Base-by-base conservation (phyloP, 2,888 invertebrate genomes). In the Trissoscelio sp. region DNA sequence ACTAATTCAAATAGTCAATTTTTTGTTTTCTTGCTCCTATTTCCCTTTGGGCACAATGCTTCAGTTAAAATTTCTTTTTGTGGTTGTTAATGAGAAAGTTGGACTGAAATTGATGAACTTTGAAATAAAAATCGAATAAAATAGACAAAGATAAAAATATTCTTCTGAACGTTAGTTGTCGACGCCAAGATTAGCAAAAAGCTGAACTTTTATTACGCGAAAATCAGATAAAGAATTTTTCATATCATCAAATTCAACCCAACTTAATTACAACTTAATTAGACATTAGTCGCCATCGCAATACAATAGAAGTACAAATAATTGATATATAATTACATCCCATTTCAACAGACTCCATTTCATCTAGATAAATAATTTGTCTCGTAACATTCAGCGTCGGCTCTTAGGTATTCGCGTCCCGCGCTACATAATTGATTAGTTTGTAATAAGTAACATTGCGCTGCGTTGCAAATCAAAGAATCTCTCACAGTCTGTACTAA, bases 391-490 rank as follows among this genome's bases (percentile, higher is more conserved):
- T 60, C 58, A 24, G 22, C n/a, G 28, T 44, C 42, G 20, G n/a
- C 51, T 37, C 31, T 22, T 55, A 44, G 55, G 20, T 67, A 42
- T 39, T 67, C 28, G 66, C 53, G 66, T 53, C 53, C 66, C 12
- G 53, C 66, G 53, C 39, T 67, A 53, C 39, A 53, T 39, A 39
- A 34, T 28, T 5, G 24, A 28, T 16, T 22, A 28, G 1, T 51
- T 46, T 18, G 6, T 24, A 4, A 51, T 51, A 51, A 66, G 48
- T 66, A 66, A 66, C 64, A 66, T 37, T 66, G 51, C 51, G 64
- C 51, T 66, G 37, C 51, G 22, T 62, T 46, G 57, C 20, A 6
- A 60, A 28, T 60, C 44, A 11, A 28, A 42, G 34, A 24, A 34
- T 18, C n/a, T 37, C 24, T 18, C 0, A 37, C 18, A 11, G 18